Evolutionary conservation across 2,113 vertebrate genomes (phyloP).

Genomic region (Malaclemys terrapin): DNA sequence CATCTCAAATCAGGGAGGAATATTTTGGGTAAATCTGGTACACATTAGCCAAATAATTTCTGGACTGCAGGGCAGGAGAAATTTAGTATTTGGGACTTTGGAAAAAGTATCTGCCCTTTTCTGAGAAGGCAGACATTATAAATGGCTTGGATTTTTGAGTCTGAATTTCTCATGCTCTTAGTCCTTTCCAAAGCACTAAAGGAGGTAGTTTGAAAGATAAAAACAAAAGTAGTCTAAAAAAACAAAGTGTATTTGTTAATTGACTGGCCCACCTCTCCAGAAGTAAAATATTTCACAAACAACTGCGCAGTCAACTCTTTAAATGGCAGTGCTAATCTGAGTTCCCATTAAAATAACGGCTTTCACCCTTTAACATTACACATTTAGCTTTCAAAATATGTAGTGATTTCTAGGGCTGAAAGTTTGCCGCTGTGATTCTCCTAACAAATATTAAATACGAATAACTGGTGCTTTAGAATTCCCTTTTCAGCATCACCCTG

Average conservation of each 20-base stretch:
- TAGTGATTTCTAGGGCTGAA: background rate
- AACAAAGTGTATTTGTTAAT: background rate
- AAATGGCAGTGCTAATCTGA: background rate
- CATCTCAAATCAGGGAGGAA: background rate
- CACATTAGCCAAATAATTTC: background rate
- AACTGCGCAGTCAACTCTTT: background rate
- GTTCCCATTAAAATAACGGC: background rate
- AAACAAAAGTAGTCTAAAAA: background rate
- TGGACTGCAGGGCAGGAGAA: background rate
- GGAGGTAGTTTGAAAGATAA: fast-evolving
- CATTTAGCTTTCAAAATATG: background rate
- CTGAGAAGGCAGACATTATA: background rate
- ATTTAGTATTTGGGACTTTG: background rate
- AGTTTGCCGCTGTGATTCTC: background rate
- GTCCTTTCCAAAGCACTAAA: background rate
- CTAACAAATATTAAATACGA: background rate
- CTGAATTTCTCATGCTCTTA: background rate
- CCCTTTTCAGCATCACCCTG: background rate
- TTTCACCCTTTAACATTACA: background rate
- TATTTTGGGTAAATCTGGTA: background rate
- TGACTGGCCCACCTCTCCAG: background rate
- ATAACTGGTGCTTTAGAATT: background rate
- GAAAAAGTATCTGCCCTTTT: background rate
- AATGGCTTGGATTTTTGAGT: background rate
- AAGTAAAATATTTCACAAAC: background rate